A percentile compares a stretch with the other conserved stretches of the same genome.
These are phyloP conservation scores for Echeneis naucrates DNA, from an alignment of 2,797 vertebrate species.

Conservation along the genomic window DNA sequence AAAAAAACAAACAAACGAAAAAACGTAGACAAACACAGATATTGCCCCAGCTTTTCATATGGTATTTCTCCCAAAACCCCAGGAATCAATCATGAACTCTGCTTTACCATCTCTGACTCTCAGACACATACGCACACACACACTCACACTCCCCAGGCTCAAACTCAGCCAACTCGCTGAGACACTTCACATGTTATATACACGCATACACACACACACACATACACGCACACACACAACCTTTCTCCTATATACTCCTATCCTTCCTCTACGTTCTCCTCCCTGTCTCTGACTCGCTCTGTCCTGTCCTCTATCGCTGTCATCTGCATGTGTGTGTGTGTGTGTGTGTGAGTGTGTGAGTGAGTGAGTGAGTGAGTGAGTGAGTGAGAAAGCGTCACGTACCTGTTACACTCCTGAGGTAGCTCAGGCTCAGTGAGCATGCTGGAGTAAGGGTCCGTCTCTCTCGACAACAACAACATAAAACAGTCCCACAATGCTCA, in stretches of 20 bases:
- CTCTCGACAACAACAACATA: slow-evolving; percentile 88
- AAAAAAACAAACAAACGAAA: too few relatives aligned
- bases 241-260: slow-evolving; percentile 28
- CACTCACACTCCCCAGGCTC: slow-evolving; percentile 27
- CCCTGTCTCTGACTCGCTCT: slow-evolving; percentile 27
- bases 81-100: slow-evolving; percentile 76
- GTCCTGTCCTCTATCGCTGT: slow-evolving; percentile 47
- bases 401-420: slow-evolving; percentile 99
- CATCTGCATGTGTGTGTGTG: slow-evolving; percentile 35
- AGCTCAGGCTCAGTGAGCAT: slow-evolving; percentile 99
- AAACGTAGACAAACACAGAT: background rate
- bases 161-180: slow-evolving; percentile 50
- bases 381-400: slow-evolving; percentile 77
- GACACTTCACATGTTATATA: slow-evolving; percentile 56
- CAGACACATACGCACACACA: slow-evolving; percentile 39
- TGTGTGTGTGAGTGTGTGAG: too few relatives aligned
- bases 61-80: slow-evolving; percentile 43
- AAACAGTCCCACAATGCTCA: slow-evolving; percentile 86
- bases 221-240: slow-evolving; percentile 15
- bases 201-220: slow-evolving; percentile 14
- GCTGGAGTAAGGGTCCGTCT: slow-evolving; percentile 93
- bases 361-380: slow-evolving; percentile 36
- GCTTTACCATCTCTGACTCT: slow-evolving; percentile 46
- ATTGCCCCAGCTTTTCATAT: slow-evolving; percentile 43
- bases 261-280: slow-evolving; percentile 16